A percentile compares a stretch with the other conserved stretches of the same genome.
Evolutionary conservation across 37 sponge, comb jelly and placozoan genomes (phyloP).

Genomic region (Oscarella lobularis): DNA sequence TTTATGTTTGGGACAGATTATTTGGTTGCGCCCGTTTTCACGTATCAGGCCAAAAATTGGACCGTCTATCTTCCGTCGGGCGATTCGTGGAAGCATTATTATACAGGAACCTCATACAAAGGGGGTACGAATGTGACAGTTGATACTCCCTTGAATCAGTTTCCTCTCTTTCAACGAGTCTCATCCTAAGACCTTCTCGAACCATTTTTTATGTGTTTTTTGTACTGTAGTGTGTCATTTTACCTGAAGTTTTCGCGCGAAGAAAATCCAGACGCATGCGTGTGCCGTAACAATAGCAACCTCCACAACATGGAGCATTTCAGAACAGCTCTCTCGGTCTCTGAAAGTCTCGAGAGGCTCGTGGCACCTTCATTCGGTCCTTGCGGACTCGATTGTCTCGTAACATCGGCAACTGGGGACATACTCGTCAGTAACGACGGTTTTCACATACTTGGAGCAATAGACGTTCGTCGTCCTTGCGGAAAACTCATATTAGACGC

Average conservation of each 20-base stretch:
- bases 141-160: neutral
- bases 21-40: slow-evolving; percentile 1
- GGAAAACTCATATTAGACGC: neutral
- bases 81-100: neutral
- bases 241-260: no score
- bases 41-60: neutral
- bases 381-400: neutral
- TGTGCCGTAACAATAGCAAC: no score
- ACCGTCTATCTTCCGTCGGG: slow-evolving; percentile 1
- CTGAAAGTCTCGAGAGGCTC: neutral
- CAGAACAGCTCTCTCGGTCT: neutral
- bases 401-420: neutral
- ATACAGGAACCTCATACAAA: neutral
- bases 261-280: no score
- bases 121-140: neutral
- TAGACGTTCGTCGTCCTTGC: neutral
- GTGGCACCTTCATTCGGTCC: neutral
- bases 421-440: neutral
- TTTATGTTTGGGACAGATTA: neutral
- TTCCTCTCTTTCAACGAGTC: slow-evolving; percentile 5
- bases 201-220: no score
- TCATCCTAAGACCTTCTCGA: no score
- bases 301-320: no score
- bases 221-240: no score
- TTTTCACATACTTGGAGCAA: neutral